Base-by-base conservation (phyloP, 2,888 invertebrate species). In the Uloborus plumipes region DNA sequence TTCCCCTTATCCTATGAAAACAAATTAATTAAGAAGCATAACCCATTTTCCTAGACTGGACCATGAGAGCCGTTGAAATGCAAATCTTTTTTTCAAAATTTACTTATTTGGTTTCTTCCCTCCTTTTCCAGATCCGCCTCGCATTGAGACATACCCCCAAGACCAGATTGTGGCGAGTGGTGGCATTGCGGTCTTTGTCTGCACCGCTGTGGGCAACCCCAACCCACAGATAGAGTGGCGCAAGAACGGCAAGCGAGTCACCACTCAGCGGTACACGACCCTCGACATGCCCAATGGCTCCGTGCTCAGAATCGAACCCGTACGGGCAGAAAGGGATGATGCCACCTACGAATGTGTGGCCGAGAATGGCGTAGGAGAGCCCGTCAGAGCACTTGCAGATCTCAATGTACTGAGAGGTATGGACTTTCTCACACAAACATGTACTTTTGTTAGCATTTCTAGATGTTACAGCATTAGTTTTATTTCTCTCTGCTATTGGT, bases 321-420 rank as follows among this genome's bases (percentile, higher is more conserved):
- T 97, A 84, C 93, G 94, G 80, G 80, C 83, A 16, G 92, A 92
- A 79, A 92, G 95, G 73, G 98, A 99, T 90, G 95, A 96, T 89
- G 94, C 96, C 47, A 93, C 93, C 18, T 97, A 97, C 90, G 97
- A 98, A 89, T 99, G 99, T 88, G 94, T 97, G 71, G 99, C 98
- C 0, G 97, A 98, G 90, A 99, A 99, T 90, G 97, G 97, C 59
- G 96, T 97, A 39, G 98, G 98, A 0, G 96, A 97, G 89, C 96
- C 97, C 11, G 97, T 98, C 84, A 93, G 93, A 85, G 95, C 97
- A 39, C 94, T 94, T 85, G 98, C 98, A 69, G 93, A 93, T 74
- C 92, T 99, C 87, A 93, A 93, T 77, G 96, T 98, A 86, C 95
- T 96, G 90, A 94, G 95, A 92, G 93, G 96, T 97, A 91, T n/a